These are phyloP conservation scores for Meles meles DNA, from an alignment of 2,113 vertebrate genomes.

Conservation along the genomic window DNA sequence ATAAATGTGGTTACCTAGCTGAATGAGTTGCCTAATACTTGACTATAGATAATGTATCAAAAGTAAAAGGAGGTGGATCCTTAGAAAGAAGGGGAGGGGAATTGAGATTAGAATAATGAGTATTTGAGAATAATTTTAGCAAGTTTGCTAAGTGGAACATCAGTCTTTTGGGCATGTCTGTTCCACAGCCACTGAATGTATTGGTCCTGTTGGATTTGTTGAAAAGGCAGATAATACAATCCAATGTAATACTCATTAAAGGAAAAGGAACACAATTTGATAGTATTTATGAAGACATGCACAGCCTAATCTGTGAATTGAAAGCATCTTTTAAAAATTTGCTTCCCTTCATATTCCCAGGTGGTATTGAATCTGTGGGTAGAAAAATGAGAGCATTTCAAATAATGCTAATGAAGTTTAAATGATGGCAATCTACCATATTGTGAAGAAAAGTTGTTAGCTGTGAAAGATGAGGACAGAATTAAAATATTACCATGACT, in stretches of 20 bases:
- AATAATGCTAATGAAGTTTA: constrained; percentile 81
- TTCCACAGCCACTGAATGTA: background rate
- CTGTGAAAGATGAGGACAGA: constrained; percentile 48
- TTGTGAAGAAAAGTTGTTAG: constrained; percentile 64
- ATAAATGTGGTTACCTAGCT: background rate
- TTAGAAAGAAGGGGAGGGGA: background rate
- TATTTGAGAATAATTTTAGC: background rate
- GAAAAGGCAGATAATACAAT: constrained; percentile 31
- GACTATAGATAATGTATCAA: background rate
- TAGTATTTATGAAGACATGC: constrained; percentile 39
- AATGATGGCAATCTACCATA: constrained; percentile 72
- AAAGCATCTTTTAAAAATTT: constrained; percentile 66
- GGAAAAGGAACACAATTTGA: constrained; percentile 37
- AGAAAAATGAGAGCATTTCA: constrained; percentile 75
- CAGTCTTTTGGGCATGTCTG: background rate
- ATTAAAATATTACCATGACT: constrained; percentile 70
- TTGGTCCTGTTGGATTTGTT: constrained; percentile 34
- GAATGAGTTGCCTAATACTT: background rate
- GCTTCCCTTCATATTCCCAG: constrained; percentile 63
- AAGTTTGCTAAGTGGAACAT: background rate
- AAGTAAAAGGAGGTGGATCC: background rate
- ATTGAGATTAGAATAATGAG: background rate
- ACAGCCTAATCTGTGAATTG: constrained; percentile 62
- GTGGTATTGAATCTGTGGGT: constrained; percentile 73
- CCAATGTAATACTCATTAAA: constrained; percentile 17